Percentiles rank a stretch among this genome's conserved stretches.
These are phyloP conservation scores for Pholis gunnellus DNA, from an alignment of 2,113 vertebrate genomes.

Conservation along the genomic window DNA sequence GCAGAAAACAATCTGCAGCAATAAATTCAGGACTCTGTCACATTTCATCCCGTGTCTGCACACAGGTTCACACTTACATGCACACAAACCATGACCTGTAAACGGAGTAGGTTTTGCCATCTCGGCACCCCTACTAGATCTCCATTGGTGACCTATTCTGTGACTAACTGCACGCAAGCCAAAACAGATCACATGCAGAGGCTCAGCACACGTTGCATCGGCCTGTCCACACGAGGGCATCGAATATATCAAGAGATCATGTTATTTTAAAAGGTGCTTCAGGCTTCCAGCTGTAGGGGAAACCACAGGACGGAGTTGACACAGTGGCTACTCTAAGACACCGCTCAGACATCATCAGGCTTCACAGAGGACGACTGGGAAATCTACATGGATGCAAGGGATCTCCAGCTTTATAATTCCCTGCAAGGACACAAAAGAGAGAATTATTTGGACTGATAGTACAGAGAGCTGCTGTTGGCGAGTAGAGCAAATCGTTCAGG, in stretches of 20 bases:
- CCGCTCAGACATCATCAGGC: conserved; percentile 84
- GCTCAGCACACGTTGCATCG: conserved; percentile 60
- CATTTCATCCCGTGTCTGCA: conserved; percentile 39
- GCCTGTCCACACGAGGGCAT: conserved; percentile 67
- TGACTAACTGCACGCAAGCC: conserved; percentile 69
- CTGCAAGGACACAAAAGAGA: conserved; percentile 77
- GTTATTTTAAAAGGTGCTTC: conserved; percentile 65
- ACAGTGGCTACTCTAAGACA: conserved; percentile 57
- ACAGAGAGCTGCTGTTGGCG: neutral
- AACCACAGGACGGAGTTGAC: conserved; percentile 76
- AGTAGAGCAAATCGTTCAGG: neutral
- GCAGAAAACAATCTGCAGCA: conserved; percentile 56
- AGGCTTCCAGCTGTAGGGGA: conserved; percentile 61
- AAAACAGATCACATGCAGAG: conserved; percentile 79
- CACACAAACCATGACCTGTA: conserved; percentile 67
- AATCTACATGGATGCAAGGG: conserved; percentile 97
- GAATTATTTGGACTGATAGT: neutral
- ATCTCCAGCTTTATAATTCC: conserved; percentile 96
- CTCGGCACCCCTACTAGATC: conserved; percentile 44
- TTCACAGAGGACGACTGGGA: conserved; percentile 97
- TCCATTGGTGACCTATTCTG: conserved; percentile 54
- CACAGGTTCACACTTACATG: conserved; percentile 66
- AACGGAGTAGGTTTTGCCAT: conserved; percentile 53
- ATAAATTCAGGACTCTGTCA: conserved; percentile 38
- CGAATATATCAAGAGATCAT: conserved; percentile 69